phyloP scores from a whole-genome alignment of 1,140 invertebrate genomes.

The Drosophila kepulauana region DNA sequence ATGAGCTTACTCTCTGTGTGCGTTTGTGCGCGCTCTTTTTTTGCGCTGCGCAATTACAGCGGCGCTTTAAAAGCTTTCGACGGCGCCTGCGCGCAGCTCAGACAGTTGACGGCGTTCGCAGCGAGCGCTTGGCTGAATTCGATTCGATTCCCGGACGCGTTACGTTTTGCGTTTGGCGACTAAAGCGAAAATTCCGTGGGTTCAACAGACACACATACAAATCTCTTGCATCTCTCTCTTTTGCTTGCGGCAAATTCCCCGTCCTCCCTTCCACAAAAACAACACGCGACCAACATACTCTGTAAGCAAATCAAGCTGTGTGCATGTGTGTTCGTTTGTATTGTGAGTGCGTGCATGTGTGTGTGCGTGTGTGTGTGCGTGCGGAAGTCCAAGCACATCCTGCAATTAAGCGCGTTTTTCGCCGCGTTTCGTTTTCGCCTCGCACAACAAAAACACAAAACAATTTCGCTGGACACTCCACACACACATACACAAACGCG shows the following conservation, averaged over 20 bases:
- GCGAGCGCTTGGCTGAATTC: constrained; percentile 62
- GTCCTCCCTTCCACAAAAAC: neutral
- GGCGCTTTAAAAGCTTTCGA: constrained; percentile 64
- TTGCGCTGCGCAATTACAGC: constrained; percentile 26
- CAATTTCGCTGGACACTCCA: constrained; percentile 20
- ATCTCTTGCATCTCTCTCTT: neutral
- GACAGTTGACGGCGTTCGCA: constrained; percentile 73
- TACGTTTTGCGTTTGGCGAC: constrained; percentile 46
- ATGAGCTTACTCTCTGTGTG: too few species aligned
- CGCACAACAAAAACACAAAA: neutral
- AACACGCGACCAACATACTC: neutral
- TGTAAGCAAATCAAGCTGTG: constrained; percentile 14
- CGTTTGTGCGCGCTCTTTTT: neutral
- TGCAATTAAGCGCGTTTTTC: constrained; percentile 46
- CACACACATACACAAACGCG: constrained; percentile 3
- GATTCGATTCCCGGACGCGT: neutral
- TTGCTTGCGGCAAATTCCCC: constrained; percentile 1
- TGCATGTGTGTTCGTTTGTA: neutral
- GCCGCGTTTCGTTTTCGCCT: constrained; percentile 31
- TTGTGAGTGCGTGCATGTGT: neutral
- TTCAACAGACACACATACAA: neutral
- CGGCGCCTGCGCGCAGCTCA: constrained; percentile 74
- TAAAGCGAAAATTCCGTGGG: constrained; percentile 19
- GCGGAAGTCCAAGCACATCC: constrained; percentile 37
- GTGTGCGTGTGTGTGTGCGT: constrained; percentile 27